Conservation (phyloP, 2,113 vertebrate genomes). For the Butastur rufipennis region DNA sequence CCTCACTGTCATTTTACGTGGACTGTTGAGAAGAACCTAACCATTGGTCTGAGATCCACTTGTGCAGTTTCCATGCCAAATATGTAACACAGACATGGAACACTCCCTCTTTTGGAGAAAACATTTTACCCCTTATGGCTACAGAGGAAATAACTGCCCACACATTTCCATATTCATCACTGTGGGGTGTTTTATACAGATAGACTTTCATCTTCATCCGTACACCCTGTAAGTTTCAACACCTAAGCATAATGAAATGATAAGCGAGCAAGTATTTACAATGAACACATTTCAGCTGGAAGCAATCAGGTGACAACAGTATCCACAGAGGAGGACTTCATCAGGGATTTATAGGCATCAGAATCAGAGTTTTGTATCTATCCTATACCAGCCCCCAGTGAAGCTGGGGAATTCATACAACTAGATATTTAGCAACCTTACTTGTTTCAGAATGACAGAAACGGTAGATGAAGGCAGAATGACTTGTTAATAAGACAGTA, state of each 20-base stretch:
- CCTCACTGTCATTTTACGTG: not conserved
- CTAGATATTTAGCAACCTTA: not conserved
- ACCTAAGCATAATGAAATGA: not conserved
- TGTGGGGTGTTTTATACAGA: not conserved
- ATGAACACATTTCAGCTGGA: not conserved
- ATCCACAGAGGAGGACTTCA: not conserved
- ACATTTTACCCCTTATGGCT: not conserved
- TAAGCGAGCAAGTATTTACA: not conserved
- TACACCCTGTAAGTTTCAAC: not conserved
- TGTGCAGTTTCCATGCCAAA: not conserved
- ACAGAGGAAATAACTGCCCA: not conserved
- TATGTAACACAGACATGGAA: fast-evolving
- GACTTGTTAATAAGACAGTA: not conserved
- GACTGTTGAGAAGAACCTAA: not conserved
- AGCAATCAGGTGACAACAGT: not conserved
- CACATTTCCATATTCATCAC: not conserved
- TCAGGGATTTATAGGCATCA: not conserved
- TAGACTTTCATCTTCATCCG: not conserved
- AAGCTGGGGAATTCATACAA: not conserved
- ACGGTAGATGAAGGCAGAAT: not conserved
- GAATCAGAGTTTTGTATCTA: not conserved
- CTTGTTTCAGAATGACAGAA: not conserved
- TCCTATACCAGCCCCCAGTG: not conserved
- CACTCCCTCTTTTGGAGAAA: not conserved
- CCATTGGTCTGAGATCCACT: not conserved